phyloP scores from a whole-genome alignment of 2,797 vertebrate genomes.

The Pachyuromys duprasi region DNA sequence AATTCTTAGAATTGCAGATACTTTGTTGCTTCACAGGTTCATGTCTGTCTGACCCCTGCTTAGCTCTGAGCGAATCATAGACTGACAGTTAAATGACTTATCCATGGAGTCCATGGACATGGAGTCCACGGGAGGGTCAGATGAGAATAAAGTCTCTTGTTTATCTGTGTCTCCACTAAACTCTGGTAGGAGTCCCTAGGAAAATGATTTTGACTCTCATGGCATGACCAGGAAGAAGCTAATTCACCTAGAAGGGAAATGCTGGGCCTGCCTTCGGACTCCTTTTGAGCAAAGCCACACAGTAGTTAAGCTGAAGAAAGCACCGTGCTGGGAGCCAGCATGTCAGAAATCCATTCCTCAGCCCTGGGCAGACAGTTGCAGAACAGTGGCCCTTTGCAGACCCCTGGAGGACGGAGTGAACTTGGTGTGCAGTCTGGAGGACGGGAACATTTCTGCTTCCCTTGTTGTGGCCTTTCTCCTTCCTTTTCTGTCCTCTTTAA shows the following conservation, averaged over 20 bases:
- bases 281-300: not conserved
- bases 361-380: not conserved
- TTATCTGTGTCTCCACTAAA: not conserved
- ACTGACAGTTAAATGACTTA: not conserved
- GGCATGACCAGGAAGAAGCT: not conserved
- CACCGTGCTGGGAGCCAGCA: not conserved
- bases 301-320: not conserved
- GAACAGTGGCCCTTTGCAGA: not conserved
- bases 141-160: not conserved
- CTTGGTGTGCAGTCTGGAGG: not conserved
- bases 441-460: not conserved
- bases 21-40: not conserved
- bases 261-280: constrained; percentile 9
- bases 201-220: not conserved
- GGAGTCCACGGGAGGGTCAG: not conserved
- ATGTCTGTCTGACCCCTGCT: not conserved
- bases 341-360: not conserved
- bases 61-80: not conserved
- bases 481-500: not conserved
- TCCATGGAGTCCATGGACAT: no score
- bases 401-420: not conserved
- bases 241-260: constrained; percentile 27
- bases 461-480: not conserved
- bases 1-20: not conserved
- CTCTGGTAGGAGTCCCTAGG: not conserved